Evolutionary conservation across 2,797 vertebrate species (phyloP), one percentile per base, ranked within the genome.

Genomic region (Anguilla obscura): DNA sequence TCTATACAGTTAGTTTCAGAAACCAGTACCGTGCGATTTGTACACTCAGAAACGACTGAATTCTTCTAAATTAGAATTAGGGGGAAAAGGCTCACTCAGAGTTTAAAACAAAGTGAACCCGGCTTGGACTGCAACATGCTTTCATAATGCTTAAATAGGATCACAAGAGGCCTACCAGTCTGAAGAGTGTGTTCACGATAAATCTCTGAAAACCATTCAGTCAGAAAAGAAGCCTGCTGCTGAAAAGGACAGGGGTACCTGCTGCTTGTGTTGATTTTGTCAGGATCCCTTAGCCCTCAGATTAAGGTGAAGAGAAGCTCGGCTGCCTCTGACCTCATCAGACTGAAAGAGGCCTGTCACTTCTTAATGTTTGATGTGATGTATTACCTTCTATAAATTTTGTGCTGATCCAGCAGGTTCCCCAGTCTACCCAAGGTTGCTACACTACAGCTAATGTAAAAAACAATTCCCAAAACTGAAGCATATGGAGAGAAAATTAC

Each of bases 341-440:
- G 60, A 9, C 63, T 74, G 21, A 16, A 52, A 69, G 33, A 86
- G 36, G 24, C 8, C 45, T 63, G 66, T 50, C 85, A 74, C 74
- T 74, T 74, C 30, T 86, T 66, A 86, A 63, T 74, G 63, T 63
- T 48, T 74, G 66, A 71, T 74, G 60, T 74, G 85, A 86, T 71
- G 40, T 86, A 74, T 86, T 86, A 71, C 85, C 69, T 79, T 48
- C 58, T 66, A 40, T 40, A 76, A 14, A 54, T 58, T 80, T 71
- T 71, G n/a, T 86, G 86, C 86, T 87, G 86, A 87, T 66, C 21
- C 3, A 10, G 69, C 86, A 54, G 71, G 8, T 79, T 71, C 66
- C 3, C 10, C 66, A 7, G 63, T 74, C 24, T 50, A 74, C 85
- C 66, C 40, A 50, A 50, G 30, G 82, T 40, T 10, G 84, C 76